phyloP scores from a whole-genome alignment of 2,888 invertebrate species.

The Suillia variegata region DNA sequence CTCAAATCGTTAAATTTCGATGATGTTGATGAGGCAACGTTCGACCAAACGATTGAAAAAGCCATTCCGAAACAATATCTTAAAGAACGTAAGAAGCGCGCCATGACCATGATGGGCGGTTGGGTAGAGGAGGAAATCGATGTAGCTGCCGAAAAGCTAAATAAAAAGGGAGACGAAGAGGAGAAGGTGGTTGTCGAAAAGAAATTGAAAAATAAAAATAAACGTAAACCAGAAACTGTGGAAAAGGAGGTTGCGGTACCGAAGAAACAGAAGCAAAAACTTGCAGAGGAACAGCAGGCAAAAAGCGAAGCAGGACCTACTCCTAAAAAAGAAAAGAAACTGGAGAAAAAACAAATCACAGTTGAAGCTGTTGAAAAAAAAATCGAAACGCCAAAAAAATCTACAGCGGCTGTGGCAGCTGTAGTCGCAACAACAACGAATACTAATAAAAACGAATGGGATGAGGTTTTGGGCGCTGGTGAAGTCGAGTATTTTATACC shows the following conservation, averaged over 20 bases:
- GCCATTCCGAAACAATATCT: constrained; percentile 46
- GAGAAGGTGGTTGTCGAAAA: neutral
- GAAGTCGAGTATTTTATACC: constrained; percentile 58
- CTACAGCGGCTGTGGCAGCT: neutral
- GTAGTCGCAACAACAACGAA: constrained; percentile 16
- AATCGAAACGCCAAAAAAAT: neutral
- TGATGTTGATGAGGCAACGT: constrained; percentile 52
- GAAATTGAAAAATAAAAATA: neutral
- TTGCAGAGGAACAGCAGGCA: neutral
- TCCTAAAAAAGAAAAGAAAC: neutral
- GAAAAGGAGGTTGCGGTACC: constrained; percentile 10
- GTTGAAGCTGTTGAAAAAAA: neutral
- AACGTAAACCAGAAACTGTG: constrained; percentile 18
- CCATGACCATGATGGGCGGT: constrained; percentile 37
- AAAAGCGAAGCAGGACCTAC: neutral
- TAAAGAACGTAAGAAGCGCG: constrained; percentile 40
- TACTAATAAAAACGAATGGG: too few relatives aligned
- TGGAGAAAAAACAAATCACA: neutral
- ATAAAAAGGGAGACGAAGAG: neutral
- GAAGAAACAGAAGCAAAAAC: constrained; percentile 2
- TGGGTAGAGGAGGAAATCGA: constrained; percentile 50
- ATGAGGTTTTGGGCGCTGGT: constrained; percentile 59
- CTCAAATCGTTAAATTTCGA: constrained; percentile 50
- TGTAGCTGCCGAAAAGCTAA: constrained; percentile 29
- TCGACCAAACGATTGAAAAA: constrained; percentile 47